These are phyloP conservation scores for Altica lythri DNA, from an alignment of 2,888 invertebrate genomes.

Conservation along the genomic window DNA sequence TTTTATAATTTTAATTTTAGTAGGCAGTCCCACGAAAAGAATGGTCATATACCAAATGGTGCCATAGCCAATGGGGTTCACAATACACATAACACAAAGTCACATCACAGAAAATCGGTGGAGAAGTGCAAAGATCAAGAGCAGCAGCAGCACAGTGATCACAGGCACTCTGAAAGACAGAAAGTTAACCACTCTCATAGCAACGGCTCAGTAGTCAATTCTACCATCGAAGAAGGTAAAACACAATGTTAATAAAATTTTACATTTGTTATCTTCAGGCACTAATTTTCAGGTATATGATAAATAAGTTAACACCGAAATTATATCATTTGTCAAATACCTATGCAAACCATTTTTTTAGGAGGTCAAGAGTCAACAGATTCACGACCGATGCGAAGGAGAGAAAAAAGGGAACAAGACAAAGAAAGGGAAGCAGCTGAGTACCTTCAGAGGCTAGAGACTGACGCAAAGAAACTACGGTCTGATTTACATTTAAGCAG, in stretches of 20 bases:
- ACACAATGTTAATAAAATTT: too few species aligned
- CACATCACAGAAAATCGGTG: conserved; percentile 61
- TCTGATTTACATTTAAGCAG: conserved; percentile 75
- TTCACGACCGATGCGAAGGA: conserved; percentile 41
- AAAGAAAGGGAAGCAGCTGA: conserved; percentile 59
- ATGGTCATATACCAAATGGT: conserved; percentile 55
- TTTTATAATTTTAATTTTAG: too few species aligned
- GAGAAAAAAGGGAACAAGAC: conserved; percentile 57
- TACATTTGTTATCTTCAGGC: too few species aligned
- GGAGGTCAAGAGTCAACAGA: conserved; percentile 10
- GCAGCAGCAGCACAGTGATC: conserved; percentile 30
- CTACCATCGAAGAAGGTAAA: conserved; percentile 24
- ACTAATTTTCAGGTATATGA: too few species aligned
- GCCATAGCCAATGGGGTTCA: conserved; percentile 50
- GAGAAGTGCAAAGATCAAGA: conserved; percentile 49
- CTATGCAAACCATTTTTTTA: too few species aligned
- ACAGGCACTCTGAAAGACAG: conserved; percentile 38
- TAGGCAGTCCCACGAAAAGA: conserved; percentile 48
- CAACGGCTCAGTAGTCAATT: conserved; percentile 48
- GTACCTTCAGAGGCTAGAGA: conserved; percentile 67
- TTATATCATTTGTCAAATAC: too few species aligned
- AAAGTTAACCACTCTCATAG: conserved; percentile 49
- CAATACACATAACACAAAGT: conserved; percentile 51
- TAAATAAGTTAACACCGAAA: too few species aligned
- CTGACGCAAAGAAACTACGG: conserved; percentile 72